These are phyloP conservation scores for Drosophila aldrichi DNA, from an alignment of 2,888 invertebrate genomes.

Conservation along the genomic window DNA sequence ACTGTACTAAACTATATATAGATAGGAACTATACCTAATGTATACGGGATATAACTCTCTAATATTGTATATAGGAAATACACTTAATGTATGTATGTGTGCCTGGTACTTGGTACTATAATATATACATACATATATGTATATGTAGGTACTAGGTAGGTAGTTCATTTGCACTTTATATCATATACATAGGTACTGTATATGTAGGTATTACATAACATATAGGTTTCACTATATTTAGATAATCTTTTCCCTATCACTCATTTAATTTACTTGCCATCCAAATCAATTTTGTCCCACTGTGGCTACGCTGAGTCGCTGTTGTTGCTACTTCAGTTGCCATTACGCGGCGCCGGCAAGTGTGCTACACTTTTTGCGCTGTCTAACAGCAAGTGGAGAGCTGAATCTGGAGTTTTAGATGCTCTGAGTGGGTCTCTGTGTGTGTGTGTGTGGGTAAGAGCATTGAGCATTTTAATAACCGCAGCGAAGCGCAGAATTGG, in stretches of 20 bases:
- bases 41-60: too few species aligned
- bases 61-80: too few species aligned
- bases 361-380: conserved; percentile 71
- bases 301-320: conserved; percentile 28
- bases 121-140: too few species aligned
- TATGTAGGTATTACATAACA: not conserved
- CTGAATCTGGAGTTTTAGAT: conserved; percentile 30
- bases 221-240: not conserved
- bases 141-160: too few species aligned
- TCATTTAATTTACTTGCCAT: not conserved
- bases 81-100: too few species aligned
- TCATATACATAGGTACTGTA: not conserved
- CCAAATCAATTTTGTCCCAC: conserved; percentile 15
- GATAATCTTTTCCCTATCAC: not conserved
- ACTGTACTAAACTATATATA: too few species aligned
- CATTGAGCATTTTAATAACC: conserved; percentile 80
- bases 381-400: conserved; percentile 53
- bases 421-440: not conserved
- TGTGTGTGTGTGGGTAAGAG: conserved; percentile 66
- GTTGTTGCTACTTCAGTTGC: conserved; percentile 69
- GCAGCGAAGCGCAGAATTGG: conserved; percentile 56
- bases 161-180: not conserved
- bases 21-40: too few species aligned
- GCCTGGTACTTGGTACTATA: not conserved
- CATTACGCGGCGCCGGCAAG: conserved; percentile 74